Conservation (phyloP, 2,888 invertebrate species). For the Leistus spinibarbis region DNA sequence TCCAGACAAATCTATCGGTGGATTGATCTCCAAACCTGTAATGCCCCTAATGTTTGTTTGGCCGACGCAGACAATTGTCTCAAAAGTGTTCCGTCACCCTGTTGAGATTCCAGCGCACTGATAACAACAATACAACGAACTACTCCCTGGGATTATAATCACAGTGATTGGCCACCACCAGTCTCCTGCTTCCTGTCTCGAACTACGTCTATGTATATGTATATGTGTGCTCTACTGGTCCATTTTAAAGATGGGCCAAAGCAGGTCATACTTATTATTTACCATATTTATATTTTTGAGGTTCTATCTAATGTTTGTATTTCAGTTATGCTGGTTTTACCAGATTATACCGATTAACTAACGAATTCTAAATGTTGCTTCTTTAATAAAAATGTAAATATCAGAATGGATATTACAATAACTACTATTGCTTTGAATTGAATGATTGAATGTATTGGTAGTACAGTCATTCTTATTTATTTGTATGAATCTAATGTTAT, state of each 20-base stretch:
- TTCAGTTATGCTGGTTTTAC: too few species aligned
- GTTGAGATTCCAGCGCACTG: not conserved
- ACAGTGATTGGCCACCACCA: not conserved
- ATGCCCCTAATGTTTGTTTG: not conserved
- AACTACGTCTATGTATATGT: not conserved
- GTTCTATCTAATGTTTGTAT: too few species aligned
- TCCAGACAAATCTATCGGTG: not conserved
- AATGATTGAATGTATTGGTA: too few species aligned
- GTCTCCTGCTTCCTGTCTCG: not conserved
- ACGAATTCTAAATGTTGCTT: too few species aligned
- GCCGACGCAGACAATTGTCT: not conserved
- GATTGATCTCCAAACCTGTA: not conserved
- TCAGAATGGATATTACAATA: too few species aligned
- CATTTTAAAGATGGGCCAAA: not conserved
- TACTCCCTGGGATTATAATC: not conserved
- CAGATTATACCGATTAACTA: too few species aligned
- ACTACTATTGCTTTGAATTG: too few species aligned
- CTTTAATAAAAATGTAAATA: too few species aligned
- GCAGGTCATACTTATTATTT: not conserved
- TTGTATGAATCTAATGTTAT: not conserved
- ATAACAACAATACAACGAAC: not conserved
- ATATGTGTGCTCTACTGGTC: not conserved
- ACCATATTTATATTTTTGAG: too few species aligned
- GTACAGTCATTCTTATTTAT: not conserved
- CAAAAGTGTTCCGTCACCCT: not conserved